Percentiles rank a stretch among this genome's conserved stretches.
Evolutionary conservation across 2,113 vertebrate genomes (phyloP).

Genomic region (Alouatta palliata): DNA sequence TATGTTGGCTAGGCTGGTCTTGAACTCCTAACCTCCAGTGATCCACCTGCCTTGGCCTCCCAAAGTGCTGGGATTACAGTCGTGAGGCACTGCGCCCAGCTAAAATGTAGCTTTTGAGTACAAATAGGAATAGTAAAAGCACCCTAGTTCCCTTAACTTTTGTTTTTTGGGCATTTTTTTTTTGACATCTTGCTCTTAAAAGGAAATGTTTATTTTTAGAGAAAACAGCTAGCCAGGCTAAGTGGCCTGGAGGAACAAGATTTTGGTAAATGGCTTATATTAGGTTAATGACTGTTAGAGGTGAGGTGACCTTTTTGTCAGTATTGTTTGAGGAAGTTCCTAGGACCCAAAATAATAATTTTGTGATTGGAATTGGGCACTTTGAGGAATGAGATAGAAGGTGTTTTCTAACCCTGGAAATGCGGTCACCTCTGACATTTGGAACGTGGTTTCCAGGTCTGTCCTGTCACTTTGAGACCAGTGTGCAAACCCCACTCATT

Average conservation of each 20-base stretch:
- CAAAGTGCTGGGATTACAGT: no score
- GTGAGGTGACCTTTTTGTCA: neutral
- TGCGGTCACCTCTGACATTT: neutral
- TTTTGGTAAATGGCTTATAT: neutral
- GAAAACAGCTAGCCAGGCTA: neutral
- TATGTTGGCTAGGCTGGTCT: no score
- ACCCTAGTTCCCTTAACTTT: neutral
- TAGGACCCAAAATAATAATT: slow-evolving; percentile 22
- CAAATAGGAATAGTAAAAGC: neutral
- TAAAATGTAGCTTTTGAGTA: neutral
- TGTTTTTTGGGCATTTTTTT: slow-evolving; percentile 8
- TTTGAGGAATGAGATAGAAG: neutral
- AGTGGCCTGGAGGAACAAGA: neutral
- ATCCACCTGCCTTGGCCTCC: no score
- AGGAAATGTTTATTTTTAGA: neutral
- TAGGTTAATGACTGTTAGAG: slow-evolving; percentile 28
- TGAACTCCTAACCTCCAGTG: no score
- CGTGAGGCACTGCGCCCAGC: no score
- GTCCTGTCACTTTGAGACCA: neutral
- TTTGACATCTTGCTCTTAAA: slow-evolving; percentile 27
- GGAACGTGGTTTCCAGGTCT: neutral
- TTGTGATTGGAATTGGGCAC: neutral
- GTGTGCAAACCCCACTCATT: neutral
- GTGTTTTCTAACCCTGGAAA: neutral
- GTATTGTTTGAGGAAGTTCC: neutral